A percentile compares a stretch with the other conserved stretches of the same genome.
These are phyloP conservation scores for Branchinecta sandiegonensis DNA, from an alignment of 2,888 invertebrate species.

Conservation along the genomic window DNA sequence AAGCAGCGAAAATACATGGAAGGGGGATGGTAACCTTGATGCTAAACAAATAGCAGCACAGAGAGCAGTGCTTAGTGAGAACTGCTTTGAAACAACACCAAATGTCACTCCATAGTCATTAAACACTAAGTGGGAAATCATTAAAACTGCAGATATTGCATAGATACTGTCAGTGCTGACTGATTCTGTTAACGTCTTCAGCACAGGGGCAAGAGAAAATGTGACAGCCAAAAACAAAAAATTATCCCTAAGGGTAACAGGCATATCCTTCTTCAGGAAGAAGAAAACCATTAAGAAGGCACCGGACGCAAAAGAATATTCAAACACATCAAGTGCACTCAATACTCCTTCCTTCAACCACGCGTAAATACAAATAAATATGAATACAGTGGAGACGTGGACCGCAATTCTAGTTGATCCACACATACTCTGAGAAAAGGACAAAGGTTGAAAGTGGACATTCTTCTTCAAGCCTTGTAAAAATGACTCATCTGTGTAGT, in stretches of 20 bases:
- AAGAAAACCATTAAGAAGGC: background rate
- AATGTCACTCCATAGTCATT: background rate
- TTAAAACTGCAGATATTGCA: background rate
- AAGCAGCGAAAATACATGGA: background rate
- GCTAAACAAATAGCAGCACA: slow-evolving; percentile 5
- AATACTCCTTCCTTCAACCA: background rate
- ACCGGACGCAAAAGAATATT: background rate
- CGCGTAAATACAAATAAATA: background rate
- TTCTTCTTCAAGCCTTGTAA: background rate
- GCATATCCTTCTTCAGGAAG: background rate
- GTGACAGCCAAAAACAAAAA: background rate
- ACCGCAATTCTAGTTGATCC: background rate
- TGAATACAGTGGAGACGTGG: background rate
- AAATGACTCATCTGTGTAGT: slow-evolving; percentile 3
- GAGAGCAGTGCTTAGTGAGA: background rate
- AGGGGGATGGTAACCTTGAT: background rate
- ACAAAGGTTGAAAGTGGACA: background rate
- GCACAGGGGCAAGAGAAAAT: background rate
- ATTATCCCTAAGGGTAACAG: background rate
- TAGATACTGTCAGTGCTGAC: background rate
- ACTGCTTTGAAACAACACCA: background rate
- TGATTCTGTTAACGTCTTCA: slow-evolving; percentile 1
- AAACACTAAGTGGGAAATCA: slow-evolving; percentile 6
- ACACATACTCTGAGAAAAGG: background rate
- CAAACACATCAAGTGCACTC: background rate